These are phyloP conservation scores for Rhodinocichla rosea DNA, from an alignment of 2,113 vertebrate species.

Conservation along the genomic window DNA sequence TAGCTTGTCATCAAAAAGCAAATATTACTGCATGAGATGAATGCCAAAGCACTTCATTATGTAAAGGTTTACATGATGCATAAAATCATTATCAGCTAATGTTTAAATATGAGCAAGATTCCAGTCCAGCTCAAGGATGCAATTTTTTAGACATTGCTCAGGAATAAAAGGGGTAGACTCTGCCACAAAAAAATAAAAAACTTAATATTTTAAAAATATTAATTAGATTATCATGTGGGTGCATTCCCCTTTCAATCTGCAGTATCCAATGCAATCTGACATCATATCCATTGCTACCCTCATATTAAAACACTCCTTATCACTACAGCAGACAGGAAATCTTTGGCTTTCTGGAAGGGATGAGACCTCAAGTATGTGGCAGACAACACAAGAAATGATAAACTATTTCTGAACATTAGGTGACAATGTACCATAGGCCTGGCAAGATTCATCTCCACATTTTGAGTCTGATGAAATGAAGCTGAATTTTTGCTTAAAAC, in stretches of 20 bases:
- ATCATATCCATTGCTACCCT: background rate
- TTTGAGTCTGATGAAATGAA: background rate
- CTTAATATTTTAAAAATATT: fast-evolving
- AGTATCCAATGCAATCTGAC: background rate
- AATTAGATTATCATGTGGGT: background rate
- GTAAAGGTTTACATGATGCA: conserved; percentile 1
- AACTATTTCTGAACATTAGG: background rate
- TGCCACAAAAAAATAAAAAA: background rate
- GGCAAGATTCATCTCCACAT: background rate
- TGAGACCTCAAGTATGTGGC: background rate
- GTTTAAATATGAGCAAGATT: background rate
- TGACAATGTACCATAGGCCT: background rate
- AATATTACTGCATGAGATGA: conserved; percentile 8
- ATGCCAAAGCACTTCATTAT: conserved; percentile 20
- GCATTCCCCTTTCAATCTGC: background rate
- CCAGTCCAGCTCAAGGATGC: background rate
- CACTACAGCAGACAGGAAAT: background rate
- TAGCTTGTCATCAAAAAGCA: conserved; percentile 32
- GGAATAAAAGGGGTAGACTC: background rate
- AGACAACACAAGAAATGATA: background rate
- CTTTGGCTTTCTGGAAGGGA: background rate
- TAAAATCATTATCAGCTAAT: conserved; percentile 2
- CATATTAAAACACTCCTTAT: background rate
- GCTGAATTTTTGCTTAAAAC: background rate
- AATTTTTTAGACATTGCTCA: background rate